Percentiles rank a stretch among this genome's conserved stretches.
phyloP scores from a whole-genome alignment of 2,113 vertebrate genomes.

The Phainopepla nitens region DNA sequence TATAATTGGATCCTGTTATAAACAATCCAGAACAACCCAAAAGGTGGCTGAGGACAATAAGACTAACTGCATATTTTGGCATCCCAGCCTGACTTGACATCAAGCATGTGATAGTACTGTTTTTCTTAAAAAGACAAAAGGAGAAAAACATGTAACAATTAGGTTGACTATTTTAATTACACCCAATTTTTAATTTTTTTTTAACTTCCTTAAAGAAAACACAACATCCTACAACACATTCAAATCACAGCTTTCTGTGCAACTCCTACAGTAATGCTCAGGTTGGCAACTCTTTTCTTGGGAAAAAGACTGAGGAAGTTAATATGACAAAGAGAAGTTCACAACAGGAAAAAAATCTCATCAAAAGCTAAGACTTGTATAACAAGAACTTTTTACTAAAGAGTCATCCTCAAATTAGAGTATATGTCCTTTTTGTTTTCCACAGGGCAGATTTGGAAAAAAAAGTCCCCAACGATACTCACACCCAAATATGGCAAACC shows the following conservation, averaged over 20 bases:
- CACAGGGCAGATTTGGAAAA: background rate
- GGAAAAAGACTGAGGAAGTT: background rate
- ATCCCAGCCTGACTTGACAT: background rate
- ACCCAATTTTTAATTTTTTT: accelerated
- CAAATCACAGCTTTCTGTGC: background rate
- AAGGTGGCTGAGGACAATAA: background rate
- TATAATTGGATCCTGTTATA: background rate
- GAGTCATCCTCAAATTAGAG: background rate
- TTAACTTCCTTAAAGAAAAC: background rate
- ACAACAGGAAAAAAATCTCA: background rate
- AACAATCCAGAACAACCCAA: background rate
- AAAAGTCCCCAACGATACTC: background rate
- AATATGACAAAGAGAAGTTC: background rate
- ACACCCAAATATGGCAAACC: conserved; percentile 56
- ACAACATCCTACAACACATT: background rate
- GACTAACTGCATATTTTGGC: background rate
- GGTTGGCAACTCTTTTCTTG: background rate
- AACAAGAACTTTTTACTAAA: background rate
- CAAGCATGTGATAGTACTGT: accelerated
- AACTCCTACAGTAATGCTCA: background rate
- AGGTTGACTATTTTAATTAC: background rate
- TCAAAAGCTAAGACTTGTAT: background rate
- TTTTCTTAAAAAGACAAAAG: background rate
- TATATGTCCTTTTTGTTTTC: background rate
- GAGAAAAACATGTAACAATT: background rate